Conservation (phyloP, 2,113 vertebrate species). For the Nymphicus hollandicus region DNA sequence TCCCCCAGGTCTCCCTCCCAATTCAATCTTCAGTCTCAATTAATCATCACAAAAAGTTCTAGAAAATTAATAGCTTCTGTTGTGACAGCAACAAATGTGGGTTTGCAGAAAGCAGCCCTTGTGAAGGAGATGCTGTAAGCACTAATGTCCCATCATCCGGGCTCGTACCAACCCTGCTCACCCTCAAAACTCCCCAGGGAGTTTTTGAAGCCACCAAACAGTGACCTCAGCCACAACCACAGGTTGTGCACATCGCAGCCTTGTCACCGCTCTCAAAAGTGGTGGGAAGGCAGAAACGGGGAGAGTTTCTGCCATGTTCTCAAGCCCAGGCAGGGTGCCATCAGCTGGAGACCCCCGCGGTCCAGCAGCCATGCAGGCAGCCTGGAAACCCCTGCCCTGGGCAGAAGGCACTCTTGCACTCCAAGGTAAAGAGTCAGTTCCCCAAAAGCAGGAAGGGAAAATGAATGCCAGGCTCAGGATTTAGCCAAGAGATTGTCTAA, state of each 20-base stretch:
- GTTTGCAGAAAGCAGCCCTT: background rate
- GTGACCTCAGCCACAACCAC: background rate
- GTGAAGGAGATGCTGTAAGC: background rate
- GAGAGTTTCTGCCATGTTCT: accelerated
- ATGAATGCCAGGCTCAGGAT: background rate
- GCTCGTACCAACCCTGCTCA: background rate
- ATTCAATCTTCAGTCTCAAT: constrained; percentile 16
- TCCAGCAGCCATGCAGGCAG: background rate
- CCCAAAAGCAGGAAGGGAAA: background rate
- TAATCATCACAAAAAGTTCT: constrained; percentile 11
- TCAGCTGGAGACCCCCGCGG: background rate
- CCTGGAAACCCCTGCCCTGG: background rate
- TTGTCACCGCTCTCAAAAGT: background rate
- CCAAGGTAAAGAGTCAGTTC: background rate
- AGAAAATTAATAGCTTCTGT: constrained; percentile 19
- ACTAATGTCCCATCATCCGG: accelerated
- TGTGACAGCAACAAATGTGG: background rate
- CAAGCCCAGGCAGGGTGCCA: background rate
- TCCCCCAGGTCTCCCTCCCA: constrained; percentile 9
- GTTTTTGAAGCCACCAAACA: background rate
- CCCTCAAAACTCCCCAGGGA: background rate
- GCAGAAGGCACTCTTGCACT: background rate
- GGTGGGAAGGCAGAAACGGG: background rate
- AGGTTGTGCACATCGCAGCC: background rate
- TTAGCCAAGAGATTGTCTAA: background rate